Percentiles rank a stretch among this genome's conserved stretches.
Conservation (phyloP, 37 sponge, comb jelly and placozoan genomes). For the Halisarca cf. caerulea region DNA sequence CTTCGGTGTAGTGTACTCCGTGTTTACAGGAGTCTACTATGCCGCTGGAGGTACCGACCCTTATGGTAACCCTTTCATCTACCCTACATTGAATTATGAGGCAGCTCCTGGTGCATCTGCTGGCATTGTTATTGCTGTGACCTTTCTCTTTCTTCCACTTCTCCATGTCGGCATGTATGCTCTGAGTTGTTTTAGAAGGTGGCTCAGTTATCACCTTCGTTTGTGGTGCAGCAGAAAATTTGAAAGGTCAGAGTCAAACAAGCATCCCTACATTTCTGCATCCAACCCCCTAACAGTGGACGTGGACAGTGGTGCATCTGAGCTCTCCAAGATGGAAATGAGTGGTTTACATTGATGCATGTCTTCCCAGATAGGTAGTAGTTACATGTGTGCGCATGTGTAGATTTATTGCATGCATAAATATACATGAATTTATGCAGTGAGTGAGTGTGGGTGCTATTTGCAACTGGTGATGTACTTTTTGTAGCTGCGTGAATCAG, state of each 20-base stretch:
- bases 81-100: conserved; percentile 57
- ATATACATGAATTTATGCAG: too few species aligned
- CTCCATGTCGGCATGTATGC: conserved; percentile 40
- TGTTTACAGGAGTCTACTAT: conserved; percentile 70
- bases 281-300: background rate
- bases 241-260: too few species aligned
- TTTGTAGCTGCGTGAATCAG: too few species aligned
- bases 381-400: too few species aligned
- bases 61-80: conserved; percentile 62
- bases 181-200: background rate
- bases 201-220: background rate
- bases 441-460: too few species aligned
- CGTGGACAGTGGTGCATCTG: background rate
- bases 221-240: background rate
- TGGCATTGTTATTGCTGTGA: background rate
- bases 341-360: too few species aligned
- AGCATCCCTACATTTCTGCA: too few species aligned
- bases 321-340: too few species aligned
- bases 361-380: too few species aligned
- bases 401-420: too few species aligned
- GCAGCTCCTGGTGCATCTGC: conserved; percentile 39
- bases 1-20: conserved; percentile 22
- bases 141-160: conserved; percentile 51
- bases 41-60: conserved; percentile 18
- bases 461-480: too few species aligned